Conservation (phyloP, 1,140 invertebrate genomes). For the Parasteatoda tepidariorum region DNA sequence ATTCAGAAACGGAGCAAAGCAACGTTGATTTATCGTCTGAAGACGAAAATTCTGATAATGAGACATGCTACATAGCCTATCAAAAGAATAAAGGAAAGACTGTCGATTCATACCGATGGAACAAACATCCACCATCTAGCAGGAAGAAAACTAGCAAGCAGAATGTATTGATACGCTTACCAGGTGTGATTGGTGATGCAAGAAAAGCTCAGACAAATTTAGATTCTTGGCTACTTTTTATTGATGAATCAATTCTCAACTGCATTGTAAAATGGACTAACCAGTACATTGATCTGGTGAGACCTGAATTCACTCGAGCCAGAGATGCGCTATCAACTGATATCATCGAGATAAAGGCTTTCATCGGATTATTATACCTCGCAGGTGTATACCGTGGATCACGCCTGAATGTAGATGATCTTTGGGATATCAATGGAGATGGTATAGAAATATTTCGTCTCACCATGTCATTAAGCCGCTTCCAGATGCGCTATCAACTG, state of each 20-base stretch:
- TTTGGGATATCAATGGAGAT: conserved; percentile 21
- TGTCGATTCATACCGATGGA: too few species aligned
- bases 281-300: conserved; percentile 27
- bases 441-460: conserved; percentile 31
- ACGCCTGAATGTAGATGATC: conserved; percentile 3
- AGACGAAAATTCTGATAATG: too few species aligned
- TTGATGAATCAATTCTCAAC: conserved; percentile 13
- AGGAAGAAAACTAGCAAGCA: neutral
- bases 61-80: too few species aligned
- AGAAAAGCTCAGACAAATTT: neutral
- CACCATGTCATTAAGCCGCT: conserved; percentile 24
- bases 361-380: conserved; percentile 48
- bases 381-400: conserved; percentile 20
- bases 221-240: neutral
- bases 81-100: too few species aligned
- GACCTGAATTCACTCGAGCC: neutral
- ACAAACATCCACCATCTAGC: too few species aligned
- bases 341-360: conserved; percentile 46
- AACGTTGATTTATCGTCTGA: too few species aligned
- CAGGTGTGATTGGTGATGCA: neutral
- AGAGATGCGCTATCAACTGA: conserved; percentile 26
- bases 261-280: conserved; percentile 27
- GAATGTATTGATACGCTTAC: neutral
- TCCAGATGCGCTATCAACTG: conserved; percentile 4
- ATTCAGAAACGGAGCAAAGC: too few species aligned